Conservation (phyloP, 2,113 vertebrate genomes). For the Scytalopus superciliaris region DNA sequence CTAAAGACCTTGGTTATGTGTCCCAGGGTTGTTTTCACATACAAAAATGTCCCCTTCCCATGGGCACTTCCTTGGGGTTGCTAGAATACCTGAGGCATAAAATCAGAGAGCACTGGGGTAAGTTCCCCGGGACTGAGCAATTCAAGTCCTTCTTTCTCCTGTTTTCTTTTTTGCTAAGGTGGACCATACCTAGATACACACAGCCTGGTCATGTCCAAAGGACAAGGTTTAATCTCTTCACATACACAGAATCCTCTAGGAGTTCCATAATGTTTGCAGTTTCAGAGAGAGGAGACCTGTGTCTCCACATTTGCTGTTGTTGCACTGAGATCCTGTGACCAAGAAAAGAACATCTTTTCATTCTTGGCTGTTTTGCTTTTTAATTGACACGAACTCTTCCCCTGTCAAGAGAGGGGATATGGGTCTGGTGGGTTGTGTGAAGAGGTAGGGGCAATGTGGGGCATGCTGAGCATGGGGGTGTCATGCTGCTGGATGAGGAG, state of each 20-base stretch:
- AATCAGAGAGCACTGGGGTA: background rate
- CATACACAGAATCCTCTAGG: background rate
- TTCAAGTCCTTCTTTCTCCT: background rate
- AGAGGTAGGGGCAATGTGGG: background rate
- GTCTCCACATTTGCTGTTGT: background rate
- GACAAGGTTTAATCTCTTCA: background rate
- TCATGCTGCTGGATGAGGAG: background rate
- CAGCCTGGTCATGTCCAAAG: background rate
- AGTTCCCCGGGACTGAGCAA: background rate
- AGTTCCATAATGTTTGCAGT: background rate
- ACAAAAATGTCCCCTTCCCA: background rate
- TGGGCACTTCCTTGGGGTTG: background rate
- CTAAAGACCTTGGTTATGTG: background rate
- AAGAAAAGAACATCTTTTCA: background rate
- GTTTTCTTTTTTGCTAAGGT: background rate
- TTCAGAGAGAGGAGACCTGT: background rate
- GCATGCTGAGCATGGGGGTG: fast-evolving
- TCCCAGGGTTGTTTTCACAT: background rate
- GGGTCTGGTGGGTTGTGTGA: background rate
- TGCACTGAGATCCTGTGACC: background rate
- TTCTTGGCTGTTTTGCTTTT: background rate
- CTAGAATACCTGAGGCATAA: background rate
- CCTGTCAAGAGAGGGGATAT: background rate
- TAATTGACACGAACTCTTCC: background rate
- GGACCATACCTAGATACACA: background rate